phyloP scores from a whole-genome alignment of 1,140 invertebrate species.

The Meloidogyne floridensis region DNA sequence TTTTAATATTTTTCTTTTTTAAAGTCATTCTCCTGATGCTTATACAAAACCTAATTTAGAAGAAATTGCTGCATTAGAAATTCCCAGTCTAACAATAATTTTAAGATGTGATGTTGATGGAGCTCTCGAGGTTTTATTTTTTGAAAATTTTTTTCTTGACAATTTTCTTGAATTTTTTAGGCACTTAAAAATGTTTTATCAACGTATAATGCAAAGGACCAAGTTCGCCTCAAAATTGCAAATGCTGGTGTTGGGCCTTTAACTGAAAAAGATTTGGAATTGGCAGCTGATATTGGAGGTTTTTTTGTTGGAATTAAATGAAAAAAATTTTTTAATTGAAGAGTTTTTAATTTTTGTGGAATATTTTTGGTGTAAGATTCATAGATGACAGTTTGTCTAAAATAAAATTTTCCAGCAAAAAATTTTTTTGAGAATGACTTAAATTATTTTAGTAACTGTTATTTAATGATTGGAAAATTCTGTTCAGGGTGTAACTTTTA shows the following conservation, averaged over 20 bases:
- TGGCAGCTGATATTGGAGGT: slow-evolving; percentile 81
- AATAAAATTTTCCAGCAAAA: too few species aligned
- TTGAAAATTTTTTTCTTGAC: neutral
- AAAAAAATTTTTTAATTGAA: too few species aligned
- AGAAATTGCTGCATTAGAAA: neutral
- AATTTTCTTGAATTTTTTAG: slow-evolving; percentile 69
- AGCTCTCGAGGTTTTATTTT: slow-evolving; percentile 71
- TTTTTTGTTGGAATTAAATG: slow-evolving; percentile 33
- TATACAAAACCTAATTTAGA: neutral
- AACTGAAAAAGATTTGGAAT: slow-evolving; percentile 80
- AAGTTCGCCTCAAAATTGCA: slow-evolving; percentile 81
- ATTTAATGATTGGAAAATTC: too few species aligned
- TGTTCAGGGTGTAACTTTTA: too few species aligned
- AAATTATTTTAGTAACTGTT: too few species aligned
- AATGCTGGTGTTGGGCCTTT: slow-evolving; percentile 86
- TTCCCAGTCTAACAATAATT: slow-evolving; percentile 38
- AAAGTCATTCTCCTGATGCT: neutral
- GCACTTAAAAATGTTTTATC: slow-evolving; percentile 88
- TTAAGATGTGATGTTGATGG: slow-evolving; percentile 72
- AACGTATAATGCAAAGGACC: slow-evolving; percentile 78
- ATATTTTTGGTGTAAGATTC: too few species aligned
- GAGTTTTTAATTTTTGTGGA: too few species aligned
- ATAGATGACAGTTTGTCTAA: too few species aligned
- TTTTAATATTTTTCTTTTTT: neutral
- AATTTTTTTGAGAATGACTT: too few species aligned